Percentiles rank a stretch among this genome's conserved stretches.
These are phyloP conservation scores for Actinopyga echinites DNA, from an alignment of 53 echinoderm and acorn worm genomes.

Conservation along the genomic window DNA sequence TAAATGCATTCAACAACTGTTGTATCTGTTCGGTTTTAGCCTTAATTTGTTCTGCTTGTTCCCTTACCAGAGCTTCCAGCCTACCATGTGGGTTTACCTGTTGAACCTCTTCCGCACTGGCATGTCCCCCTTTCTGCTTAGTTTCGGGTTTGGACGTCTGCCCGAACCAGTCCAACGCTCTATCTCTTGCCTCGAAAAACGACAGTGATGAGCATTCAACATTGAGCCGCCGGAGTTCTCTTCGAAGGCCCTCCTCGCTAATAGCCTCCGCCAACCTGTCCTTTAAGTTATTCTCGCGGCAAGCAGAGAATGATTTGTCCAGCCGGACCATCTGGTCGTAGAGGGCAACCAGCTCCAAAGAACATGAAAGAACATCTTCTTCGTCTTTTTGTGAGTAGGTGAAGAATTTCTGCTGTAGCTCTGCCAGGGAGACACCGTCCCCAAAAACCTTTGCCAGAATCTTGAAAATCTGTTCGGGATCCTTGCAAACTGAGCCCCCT, in stretches of 20 bases:
- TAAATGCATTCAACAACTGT: not conserved
- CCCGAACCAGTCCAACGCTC: slow-evolving; percentile 56
- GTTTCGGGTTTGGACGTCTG: not conserved
- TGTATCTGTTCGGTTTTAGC: not conserved
- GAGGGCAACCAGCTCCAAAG: slow-evolving; percentile 40
- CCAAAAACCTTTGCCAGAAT: slow-evolving; percentile 56
- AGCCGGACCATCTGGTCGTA: slow-evolving; percentile 24
- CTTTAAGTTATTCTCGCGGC: slow-evolving; percentile 34
- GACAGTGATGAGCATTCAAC: not conserved
- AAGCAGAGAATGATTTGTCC: not conserved
- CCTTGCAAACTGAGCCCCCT: slow-evolving; percentile 4
- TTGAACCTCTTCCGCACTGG: not conserved
- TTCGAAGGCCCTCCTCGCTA: slow-evolving; percentile 23
- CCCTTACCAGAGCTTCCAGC: not conserved
- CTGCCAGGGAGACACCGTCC: slow-evolving; percentile 54
- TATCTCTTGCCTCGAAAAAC: slow-evolving; percentile 25
- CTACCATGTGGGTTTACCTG: slow-evolving; percentile 3
- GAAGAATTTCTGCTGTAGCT: slow-evolving; percentile 64
- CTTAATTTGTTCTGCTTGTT: not conserved
- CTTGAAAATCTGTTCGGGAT: slow-evolving; percentile 43
- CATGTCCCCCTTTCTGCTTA: not conserved
- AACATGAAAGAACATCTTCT: slow-evolving; percentile 51
- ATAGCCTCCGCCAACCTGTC: slow-evolving; percentile 44
- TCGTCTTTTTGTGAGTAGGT: not conserved
- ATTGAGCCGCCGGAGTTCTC: slow-evolving; percentile 48